Evolutionary conservation across 1,140 invertebrate species (phyloP).

Genomic region (Anoplophora glabripennis): DNA sequence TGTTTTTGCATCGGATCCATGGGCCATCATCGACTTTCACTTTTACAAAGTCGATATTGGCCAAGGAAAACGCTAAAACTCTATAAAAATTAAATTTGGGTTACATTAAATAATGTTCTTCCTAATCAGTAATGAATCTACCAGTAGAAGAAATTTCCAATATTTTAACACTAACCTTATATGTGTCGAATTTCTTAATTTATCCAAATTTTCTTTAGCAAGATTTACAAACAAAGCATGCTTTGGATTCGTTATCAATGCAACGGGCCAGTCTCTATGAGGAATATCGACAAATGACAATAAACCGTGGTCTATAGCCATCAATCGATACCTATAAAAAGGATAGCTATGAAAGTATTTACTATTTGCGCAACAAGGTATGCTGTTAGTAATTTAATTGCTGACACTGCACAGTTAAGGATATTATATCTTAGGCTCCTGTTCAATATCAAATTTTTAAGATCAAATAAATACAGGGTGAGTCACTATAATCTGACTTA

Average conservation of each 20-base stretch:
- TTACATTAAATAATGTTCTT: too few species aligned
- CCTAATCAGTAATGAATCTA: background rate
- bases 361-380: too few species aligned
- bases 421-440: too few species aligned
- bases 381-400: too few species aligned
- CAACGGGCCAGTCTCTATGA: slow-evolving; percentile 76
- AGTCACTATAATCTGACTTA: too few species aligned
- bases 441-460: too few species aligned
- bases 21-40: slow-evolving; percentile 63
- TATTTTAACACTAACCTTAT: slow-evolving; percentile 58
- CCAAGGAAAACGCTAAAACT: slow-evolving; percentile 71
- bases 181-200: slow-evolving; percentile 71
- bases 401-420: too few species aligned
- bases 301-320: slow-evolving; percentile 83
- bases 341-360: background rate
- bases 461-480: too few species aligned
- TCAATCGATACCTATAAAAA: slow-evolving; percentile 68
- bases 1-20: slow-evolving; percentile 61
- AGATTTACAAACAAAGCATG: slow-evolving; percentile 72
- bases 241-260: slow-evolving; percentile 88
- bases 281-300: slow-evolving; percentile 84
- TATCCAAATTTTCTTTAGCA: slow-evolving; percentile 67
- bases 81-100: slow-evolving; percentile 47
- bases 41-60: slow-evolving; percentile 59
- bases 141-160: background rate